A percentile compares a stretch with the other conserved stretches of the same genome.
Evolutionary conservation across 2,113 vertebrate species (phyloP).

Genomic region (Chionomys nivalis): DNA sequence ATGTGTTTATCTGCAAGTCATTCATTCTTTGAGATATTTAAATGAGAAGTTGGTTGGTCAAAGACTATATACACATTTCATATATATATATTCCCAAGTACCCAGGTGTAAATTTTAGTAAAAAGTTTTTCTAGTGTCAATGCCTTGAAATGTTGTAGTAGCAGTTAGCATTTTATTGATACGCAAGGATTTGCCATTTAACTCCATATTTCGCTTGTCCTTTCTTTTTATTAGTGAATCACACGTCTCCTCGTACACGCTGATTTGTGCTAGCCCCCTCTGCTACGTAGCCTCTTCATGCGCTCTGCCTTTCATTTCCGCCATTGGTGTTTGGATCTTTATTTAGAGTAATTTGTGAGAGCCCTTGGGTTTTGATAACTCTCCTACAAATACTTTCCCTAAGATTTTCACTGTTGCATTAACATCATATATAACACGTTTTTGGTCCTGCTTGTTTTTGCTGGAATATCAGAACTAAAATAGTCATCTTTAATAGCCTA

Average conservation of each 20-base stretch:
- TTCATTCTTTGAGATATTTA: background rate
- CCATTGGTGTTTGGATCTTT: background rate
- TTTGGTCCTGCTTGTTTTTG: background rate
- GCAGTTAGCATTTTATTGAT: background rate
- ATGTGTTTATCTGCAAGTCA: background rate
- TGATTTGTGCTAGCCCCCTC: background rate
- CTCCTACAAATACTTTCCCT: background rate
- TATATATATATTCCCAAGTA: background rate
- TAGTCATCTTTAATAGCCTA: background rate
- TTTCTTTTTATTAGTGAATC: background rate
- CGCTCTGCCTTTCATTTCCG: background rate
- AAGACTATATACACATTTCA: background rate
- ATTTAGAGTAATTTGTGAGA: background rate
- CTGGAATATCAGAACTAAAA: background rate
- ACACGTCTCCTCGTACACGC: background rate
- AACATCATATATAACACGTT: background rate
- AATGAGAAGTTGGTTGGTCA: background rate
- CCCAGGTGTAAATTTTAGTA: background rate
- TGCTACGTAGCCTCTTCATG: background rate
- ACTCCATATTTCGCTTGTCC: background rate
- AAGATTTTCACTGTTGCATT: conserved; percentile 7
- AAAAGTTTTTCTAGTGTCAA: background rate
- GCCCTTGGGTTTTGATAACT: background rate
- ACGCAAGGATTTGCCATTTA: background rate
- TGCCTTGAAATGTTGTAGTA: background rate